Percentiles rank a stretch among this genome's conserved stretches.
phyloP scores from a whole-genome alignment of 1,140 invertebrate species.

The Aphis gossypii region DNA sequence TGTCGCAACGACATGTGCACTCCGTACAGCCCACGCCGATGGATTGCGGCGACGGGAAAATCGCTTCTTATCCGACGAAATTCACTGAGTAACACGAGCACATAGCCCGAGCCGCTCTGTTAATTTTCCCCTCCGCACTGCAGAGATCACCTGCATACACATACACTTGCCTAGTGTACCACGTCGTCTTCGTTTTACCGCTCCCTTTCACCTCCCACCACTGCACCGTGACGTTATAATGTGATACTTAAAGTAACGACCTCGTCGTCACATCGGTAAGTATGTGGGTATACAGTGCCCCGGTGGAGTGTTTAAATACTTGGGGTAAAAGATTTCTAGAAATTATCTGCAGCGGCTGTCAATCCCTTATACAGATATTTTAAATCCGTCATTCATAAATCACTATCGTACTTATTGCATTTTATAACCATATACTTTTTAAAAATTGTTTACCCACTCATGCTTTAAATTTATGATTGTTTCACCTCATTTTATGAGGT shows the following conservation, averaged over 20 bases:
- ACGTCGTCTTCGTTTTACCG: not conserved
- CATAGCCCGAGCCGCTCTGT: not conserved
- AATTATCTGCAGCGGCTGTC: not conserved
- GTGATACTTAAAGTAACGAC: not conserved
- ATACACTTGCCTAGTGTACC: constrained; percentile 1
- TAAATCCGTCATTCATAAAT: too few species aligned
- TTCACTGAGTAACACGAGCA: not conserved
- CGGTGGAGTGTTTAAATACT: not conserved
- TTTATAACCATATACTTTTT: not conserved
- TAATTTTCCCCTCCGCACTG: not conserved
- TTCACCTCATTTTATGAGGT: not conserved
- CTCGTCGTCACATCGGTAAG: not conserved
- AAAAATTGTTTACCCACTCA: not conserved
- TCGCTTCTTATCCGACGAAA: not conserved
- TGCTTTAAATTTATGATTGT: not conserved
- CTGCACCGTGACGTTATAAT: not conserved
- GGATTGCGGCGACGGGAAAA: not conserved
- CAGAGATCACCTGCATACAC: not conserved
- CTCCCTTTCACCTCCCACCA: not conserved
- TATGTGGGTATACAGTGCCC: not conserved
- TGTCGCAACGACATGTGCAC: not conserved
- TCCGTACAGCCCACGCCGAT: not conserved
- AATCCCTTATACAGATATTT: not conserved
- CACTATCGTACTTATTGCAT: not conserved
- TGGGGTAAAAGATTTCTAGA: not conserved